Evolutionary conservation across 1,140 invertebrate genomes (phyloP), one percentile per base, ranked within the genome.

Genomic region (Drusus annulatus): DNA sequence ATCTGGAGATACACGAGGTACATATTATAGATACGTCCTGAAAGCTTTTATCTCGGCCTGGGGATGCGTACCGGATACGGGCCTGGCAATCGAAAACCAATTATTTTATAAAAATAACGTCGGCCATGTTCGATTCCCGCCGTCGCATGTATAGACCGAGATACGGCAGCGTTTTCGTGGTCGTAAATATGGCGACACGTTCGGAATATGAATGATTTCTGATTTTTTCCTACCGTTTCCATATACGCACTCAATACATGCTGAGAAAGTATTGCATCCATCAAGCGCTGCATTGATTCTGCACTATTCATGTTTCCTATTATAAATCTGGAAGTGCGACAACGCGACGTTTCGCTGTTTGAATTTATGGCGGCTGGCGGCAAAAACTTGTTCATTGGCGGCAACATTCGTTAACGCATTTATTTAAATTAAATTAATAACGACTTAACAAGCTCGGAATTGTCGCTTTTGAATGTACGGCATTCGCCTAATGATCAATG

Each of bases 191-290:
- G 56, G 86, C 88, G 86, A 87, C 88, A 88, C 87, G 87, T 86
- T 84, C 79, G 54, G 87, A 89, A 88, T 88, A 90, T 90, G 87
- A 90, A 90, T 89, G 89, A 89, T 89, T 89, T 88, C 84, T 84
- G 68, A 63, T 71, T 69, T 83, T 83, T 80, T 81, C 7, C 54
- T 56, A 45, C 36, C 36, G n/a, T 56, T 21, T 17, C 54, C 65
- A 36, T 71, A 36, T 71, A 36, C 19, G 65, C 36, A 71, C 31
- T n/a, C 3, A 0, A n/a, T 25, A 5, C 23, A 23, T 28, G 13
- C 19, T 28, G 19, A 8, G 60, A 63, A 63, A 63, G 60, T 63
- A 63, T 23, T 63, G 23, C 23, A 23, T 16, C 60, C 60, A 28
- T 63, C 23, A 17, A 21, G 36, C 36, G 13, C 36, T 45, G 36